Evolutionary conservation across 2,113 vertebrate species (phyloP).

Genomic region (Rhombomys opimus): DNA sequence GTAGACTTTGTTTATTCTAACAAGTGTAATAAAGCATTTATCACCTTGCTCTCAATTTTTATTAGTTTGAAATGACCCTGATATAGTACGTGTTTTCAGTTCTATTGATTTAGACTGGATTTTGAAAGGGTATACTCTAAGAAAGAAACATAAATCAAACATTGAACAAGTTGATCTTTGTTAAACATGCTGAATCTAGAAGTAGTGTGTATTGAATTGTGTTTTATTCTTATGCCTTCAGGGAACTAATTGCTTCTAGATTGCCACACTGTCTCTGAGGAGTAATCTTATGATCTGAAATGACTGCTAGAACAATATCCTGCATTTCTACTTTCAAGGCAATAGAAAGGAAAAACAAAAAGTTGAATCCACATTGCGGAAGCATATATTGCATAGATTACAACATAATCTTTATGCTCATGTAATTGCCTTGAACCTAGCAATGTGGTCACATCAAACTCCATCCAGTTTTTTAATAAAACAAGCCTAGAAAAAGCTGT

Average conservation of each 20-base stretch:
- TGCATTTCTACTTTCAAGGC: not conserved
- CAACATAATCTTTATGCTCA: not conserved
- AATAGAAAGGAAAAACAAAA: not conserved
- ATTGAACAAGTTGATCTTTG: not conserved
- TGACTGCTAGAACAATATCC: not conserved
- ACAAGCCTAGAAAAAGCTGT: not conserved
- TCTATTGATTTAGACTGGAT: not conserved
- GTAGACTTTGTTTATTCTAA: not conserved
- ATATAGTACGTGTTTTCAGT: not conserved
- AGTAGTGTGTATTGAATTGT: not conserved
- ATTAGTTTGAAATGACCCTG: not conserved
- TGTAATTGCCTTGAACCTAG: not conserved
- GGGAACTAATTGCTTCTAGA: not conserved
- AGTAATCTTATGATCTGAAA: not conserved
- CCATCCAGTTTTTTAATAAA: not conserved
- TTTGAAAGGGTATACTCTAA: not conserved
- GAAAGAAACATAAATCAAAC: not conserved
- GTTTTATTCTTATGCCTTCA: not conserved
- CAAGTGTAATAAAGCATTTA: not conserved
- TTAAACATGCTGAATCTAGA: not conserved
- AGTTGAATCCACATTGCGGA: not conserved
- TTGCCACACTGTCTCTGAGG: not conserved
- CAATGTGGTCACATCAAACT: not conserved
- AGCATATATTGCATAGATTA: not conserved
- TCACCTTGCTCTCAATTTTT: not conserved